phyloP scores from a whole-genome alignment of 2,888 invertebrate species.

The Cyaniris semiargus region DNA sequence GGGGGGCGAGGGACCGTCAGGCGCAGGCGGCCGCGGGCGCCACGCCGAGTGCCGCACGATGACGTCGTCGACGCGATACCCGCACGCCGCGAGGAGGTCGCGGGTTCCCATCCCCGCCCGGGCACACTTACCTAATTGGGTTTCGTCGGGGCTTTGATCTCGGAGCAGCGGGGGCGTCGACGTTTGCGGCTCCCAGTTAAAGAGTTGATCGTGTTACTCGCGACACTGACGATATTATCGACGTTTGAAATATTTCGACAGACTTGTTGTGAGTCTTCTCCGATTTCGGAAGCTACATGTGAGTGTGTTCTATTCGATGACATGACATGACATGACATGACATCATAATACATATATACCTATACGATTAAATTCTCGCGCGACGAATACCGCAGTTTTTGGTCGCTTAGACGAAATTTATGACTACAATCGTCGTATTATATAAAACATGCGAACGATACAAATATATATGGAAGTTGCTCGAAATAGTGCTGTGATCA shows the following conservation, averaged over 20 bases:
- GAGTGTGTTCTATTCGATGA: no score
- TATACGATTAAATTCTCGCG: no score
- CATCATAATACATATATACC: no score
- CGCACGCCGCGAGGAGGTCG: constrained; percentile 50
- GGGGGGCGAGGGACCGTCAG: constrained; percentile 56
- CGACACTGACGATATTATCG: background rate
- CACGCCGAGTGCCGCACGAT: constrained; percentile 55
- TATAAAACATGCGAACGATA: no score
- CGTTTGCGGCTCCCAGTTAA: background rate
- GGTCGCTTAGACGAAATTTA: no score
- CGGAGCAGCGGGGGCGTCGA: background rate
- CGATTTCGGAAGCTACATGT: no score
- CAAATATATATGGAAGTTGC: no score
- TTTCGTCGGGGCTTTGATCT: background rate
- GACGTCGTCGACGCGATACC: constrained; percentile 55
- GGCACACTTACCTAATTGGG: constrained; percentile 1
- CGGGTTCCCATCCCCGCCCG: constrained; percentile 16
- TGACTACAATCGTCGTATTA: no score
- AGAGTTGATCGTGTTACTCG: background rate
- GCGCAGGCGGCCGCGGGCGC: constrained; percentile 55
- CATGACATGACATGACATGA: no score
- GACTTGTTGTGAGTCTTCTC: no score
- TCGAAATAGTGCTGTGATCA: no score
- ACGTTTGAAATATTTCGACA: background rate
- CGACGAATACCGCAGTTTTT: no score